Conservation (phyloP, 2,113 vertebrate genomes). For the Pandion haliaetus region DNA sequence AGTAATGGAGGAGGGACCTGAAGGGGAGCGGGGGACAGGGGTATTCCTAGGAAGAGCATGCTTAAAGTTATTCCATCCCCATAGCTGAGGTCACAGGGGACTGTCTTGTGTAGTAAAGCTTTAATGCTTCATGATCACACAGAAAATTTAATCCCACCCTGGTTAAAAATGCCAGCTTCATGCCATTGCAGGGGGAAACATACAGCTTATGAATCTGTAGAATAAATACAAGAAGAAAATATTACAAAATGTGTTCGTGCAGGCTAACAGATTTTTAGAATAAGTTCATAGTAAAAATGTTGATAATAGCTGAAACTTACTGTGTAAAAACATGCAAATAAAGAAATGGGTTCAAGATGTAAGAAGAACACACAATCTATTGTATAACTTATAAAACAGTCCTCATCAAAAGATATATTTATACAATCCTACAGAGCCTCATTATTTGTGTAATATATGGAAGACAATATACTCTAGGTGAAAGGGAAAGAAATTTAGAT, state of each 20-base stretch:
- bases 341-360: slow-evolving; percentile 3
- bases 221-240: slow-evolving; percentile 35
- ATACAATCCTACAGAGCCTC: not conserved
- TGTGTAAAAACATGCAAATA: not conserved
- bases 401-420: not conserved
- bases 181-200: slow-evolving; percentile 41
- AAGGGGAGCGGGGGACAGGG: not conserved
- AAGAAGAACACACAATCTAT: not conserved
- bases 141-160: slow-evolving; percentile 70
- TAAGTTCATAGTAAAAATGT: slow-evolving; percentile 38
- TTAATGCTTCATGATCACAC: slow-evolving; percentile 68
- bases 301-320: slow-evolving; percentile 28
- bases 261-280: not conserved
- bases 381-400: slow-evolving; percentile 9
- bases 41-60: slow-evolving; percentile 36
- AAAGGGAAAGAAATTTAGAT: not conserved
- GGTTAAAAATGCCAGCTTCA: slow-evolving; percentile 69
- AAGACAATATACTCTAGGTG: not conserved
- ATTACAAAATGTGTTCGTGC: slow-evolving; percentile 21
- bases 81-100: slow-evolving; percentile 51
- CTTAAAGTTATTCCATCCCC: slow-evolving; percentile 56
- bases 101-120: slow-evolving; percentile 61
- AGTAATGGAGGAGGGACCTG: not conserved
- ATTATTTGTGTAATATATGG: not conserved
- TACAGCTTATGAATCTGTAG: slow-evolving; percentile 19